These are phyloP conservation scores for Troides helena DNA, from an alignment of 2,888 invertebrate genomes.

Conservation along the genomic window DNA sequence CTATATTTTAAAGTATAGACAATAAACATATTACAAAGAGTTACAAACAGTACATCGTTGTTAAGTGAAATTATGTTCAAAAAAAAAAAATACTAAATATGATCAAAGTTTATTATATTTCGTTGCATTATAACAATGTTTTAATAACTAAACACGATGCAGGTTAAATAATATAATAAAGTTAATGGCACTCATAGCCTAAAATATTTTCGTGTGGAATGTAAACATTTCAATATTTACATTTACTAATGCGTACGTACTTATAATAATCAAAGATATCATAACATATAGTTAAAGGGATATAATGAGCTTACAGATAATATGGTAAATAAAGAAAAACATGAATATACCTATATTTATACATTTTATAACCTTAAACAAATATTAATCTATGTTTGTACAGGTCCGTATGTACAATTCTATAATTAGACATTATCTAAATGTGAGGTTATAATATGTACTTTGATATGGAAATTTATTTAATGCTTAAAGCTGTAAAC, in stretches of 20 bases:
- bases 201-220: slow-evolving; percentile 53
- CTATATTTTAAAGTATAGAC: slow-evolving; percentile 35
- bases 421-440: slow-evolving; percentile 29
- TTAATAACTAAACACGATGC: slow-evolving; percentile 29
- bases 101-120: slow-evolving; percentile 7
- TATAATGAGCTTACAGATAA: slow-evolving; percentile 17
- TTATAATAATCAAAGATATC: slow-evolving; percentile 9
- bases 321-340: slow-evolving; percentile 13
- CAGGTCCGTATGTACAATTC: slow-evolving; percentile 37
- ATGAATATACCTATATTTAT: slow-evolving; percentile 28
- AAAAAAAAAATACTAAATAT: not conserved
- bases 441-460: slow-evolving; percentile 39
- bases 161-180: slow-evolving; percentile 54
- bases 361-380: slow-evolving; percentile 11
- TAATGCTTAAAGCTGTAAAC: slow-evolving; percentile 7
- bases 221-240: slow-evolving; percentile 32
- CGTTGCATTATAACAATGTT: slow-evolving; percentile 17
- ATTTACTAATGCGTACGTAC: slow-evolving; percentile 11
- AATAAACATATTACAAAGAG: slow-evolving; percentile 37
- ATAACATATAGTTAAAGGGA: not conserved
- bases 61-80: slow-evolving; percentile 32
- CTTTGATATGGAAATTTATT: slow-evolving; percentile 28
- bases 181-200: slow-evolving; percentile 78
- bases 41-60: slow-evolving; percentile 46
- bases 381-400: slow-evolving; percentile 35